These are phyloP conservation scores for Tachina grossa DNA, from an alignment of 2,888 invertebrate genomes.

Conservation along the genomic window DNA sequence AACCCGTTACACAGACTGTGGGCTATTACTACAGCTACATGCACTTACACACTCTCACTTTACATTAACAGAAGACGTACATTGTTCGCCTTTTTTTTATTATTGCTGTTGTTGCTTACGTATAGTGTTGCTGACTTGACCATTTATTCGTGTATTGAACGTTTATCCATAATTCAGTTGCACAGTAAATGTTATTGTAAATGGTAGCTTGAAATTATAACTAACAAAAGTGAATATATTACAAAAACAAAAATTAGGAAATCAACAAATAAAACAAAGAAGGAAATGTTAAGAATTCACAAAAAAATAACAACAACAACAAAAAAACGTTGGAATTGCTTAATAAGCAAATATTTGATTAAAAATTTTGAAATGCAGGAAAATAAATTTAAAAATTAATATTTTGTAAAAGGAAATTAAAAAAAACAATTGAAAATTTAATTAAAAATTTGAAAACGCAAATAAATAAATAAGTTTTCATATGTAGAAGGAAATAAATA, in stretches of 20 bases:
- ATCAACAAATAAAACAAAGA: conserved; percentile 14
- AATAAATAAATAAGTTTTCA: neutral
- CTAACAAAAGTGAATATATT: neutral
- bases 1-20: conserved; percentile 44
- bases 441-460: neutral
- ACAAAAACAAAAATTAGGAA: conserved; percentile 33
- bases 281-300: conserved; percentile 19
- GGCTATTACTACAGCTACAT: neutral
- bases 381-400: too few species aligned
- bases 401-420: too few species aligned
- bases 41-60: neutral
- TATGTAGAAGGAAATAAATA: neutral
- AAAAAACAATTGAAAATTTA: too few species aligned
- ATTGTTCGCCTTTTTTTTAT: conserved; percentile 35
- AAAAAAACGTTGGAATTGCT: neutral
- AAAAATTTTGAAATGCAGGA: too few species aligned
- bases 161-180: conserved; percentile 64
- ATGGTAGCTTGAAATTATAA: conserved; percentile 36
- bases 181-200: conserved; percentile 65
- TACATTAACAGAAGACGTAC: conserved; percentile 36
- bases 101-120: conserved; percentile 34
- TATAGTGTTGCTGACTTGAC: conserved; percentile 54
- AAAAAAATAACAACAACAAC: conserved; percentile 10
- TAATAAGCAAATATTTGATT: conserved; percentile 8
- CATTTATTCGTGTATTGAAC: conserved; percentile 54